phyloP scores from a whole-genome alignment of 2,888 invertebrate species.

The Kryphioiulus occultus region DNA sequence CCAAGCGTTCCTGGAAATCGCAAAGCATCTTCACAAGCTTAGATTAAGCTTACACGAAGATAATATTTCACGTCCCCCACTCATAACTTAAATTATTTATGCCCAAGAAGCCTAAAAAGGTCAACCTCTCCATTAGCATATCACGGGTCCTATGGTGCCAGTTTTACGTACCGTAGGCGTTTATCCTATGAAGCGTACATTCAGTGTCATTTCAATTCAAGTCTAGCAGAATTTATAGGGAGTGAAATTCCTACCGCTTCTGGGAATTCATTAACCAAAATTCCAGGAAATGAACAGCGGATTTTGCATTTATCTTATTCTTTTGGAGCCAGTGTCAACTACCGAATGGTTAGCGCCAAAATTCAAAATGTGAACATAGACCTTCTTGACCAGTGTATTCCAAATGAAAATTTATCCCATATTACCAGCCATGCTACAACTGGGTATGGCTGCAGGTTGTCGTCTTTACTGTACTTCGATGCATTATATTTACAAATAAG shows the following conservation, averaged over 20 bases:
- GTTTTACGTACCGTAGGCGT: background rate
- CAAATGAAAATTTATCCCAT: no score
- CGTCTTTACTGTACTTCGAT: no score
- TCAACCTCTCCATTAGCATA: background rate
- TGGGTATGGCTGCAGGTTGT: no score
- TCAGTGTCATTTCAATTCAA: background rate
- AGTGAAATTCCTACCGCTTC: background rate
- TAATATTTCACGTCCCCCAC: slow-evolving; percentile 5
- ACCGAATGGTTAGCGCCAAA: no score
- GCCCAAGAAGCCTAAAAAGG: background rate
- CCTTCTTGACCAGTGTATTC: no score
- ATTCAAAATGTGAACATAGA: no score
- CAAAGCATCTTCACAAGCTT: background rate
- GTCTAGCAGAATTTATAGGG: background rate
- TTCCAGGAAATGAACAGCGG: background rate
- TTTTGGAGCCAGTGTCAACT: no score
- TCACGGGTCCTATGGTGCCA: background rate
- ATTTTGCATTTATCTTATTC: no score
- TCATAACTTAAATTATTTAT: background rate
- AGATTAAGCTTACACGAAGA: background rate
- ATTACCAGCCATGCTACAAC: no score
- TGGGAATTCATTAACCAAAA: background rate
- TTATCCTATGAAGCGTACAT: background rate
- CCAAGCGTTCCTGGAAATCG: background rate
- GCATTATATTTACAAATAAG: no score